These are phyloP conservation scores for Oceanodroma tethys DNA, from an alignment of 2,113 vertebrate species.

Conservation along the genomic window DNA sequence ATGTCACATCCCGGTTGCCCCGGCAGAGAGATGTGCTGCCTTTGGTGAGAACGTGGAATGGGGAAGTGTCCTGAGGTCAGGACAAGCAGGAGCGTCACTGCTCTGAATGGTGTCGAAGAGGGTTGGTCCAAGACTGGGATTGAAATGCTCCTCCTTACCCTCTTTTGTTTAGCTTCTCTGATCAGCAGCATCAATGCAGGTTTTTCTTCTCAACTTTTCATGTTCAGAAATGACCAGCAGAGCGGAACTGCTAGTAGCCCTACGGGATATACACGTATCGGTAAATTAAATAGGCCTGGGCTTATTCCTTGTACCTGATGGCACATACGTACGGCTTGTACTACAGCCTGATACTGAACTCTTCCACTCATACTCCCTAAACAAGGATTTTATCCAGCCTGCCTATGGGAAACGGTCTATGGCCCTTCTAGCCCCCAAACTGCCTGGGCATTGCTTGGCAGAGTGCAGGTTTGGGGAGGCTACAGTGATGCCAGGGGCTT, in stretches of 20 bases:
- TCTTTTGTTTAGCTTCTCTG: neutral
- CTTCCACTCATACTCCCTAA: neutral
- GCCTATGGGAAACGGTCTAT: fast-evolving
- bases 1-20: neutral
- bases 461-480: neutral
- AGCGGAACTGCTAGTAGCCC: neutral
- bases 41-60: neutral
- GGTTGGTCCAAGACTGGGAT: neutral
- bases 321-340: fast-evolving
- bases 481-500: neutral
- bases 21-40: neutral
- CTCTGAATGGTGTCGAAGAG: neutral
- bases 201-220: neutral
- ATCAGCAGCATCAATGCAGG: neutral
- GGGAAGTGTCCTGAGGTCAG: neutral
- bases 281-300: neutral
- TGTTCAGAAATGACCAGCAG: neutral
- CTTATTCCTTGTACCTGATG: neutral
- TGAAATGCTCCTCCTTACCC: neutral
- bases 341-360: neutral
- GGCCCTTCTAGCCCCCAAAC: no score
- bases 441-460: neutral
- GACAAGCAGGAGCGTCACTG: neutral
- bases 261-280: neutral
- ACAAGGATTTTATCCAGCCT: neutral